Percentiles rank a stretch among this genome's conserved stretches.
phyloP scores from a whole-genome alignment of 2,797 vertebrate species.

The Phyllotis vaccarum region DNA sequence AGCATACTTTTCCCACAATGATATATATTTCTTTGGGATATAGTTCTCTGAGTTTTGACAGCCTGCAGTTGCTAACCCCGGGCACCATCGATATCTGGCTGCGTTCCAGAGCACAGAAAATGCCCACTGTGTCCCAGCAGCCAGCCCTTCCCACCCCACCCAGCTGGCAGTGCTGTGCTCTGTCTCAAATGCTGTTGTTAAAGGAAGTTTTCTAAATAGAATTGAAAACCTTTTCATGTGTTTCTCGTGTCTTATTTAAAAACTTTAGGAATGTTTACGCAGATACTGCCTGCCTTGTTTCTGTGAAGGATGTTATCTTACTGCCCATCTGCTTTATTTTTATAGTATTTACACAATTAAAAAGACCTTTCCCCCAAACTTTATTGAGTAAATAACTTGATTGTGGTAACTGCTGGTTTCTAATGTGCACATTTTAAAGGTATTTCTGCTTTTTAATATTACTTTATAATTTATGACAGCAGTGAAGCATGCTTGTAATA shows the following conservation, averaged over 20 bases:
- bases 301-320: neutral
- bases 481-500: neutral
- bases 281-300: neutral
- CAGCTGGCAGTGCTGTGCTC: neutral
- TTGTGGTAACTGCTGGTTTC: slow-evolving; percentile 13
- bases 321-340: slow-evolving; percentile 29
- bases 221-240: neutral
- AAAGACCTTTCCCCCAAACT: neutral
- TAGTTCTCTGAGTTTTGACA: slow-evolving; percentile 34
- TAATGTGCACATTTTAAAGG: neutral
- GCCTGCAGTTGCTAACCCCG: neutral
- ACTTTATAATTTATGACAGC: slow-evolving; percentile 20
- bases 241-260: neutral
- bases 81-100: neutral
- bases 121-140: no score
- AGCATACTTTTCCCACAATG: neutral
- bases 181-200: neutral
- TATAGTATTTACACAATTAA: slow-evolving; percentile 43
- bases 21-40: neutral
- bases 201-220: neutral
- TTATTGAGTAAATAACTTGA: slow-evolving; percentile 26
- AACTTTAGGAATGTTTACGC: neutral
- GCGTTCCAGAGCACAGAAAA: neutral
- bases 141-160: no score
- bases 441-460: neutral